Percentiles rank a stretch among this genome's conserved stretches.
Evolutionary conservation across 2,888 invertebrate genomes (phyloP).

Genomic region (Bembecia ichneumoniformis): DNA sequence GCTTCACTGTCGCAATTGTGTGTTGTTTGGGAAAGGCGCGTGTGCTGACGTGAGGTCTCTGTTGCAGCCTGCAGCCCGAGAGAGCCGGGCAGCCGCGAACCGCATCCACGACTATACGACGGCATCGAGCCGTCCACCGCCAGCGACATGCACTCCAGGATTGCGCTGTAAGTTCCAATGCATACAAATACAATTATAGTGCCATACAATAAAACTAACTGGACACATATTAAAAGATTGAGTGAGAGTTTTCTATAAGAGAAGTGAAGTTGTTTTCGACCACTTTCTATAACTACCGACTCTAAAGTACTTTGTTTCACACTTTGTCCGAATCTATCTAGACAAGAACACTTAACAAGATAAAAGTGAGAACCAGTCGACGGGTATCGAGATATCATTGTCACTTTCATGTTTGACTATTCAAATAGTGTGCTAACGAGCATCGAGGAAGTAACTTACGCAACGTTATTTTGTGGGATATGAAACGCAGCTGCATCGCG

Average conservation of each 20-base stretch:
- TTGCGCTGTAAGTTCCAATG: conserved; percentile 56
- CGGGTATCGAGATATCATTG: conserved; percentile 16
- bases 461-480: conserved; percentile 24
- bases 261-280: conserved; percentile 21
- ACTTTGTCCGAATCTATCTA: conserved; percentile 1
- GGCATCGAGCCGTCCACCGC: conserved; percentile 14
- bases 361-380: conserved; percentile 25
- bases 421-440: conserved; percentile 17
- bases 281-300: conserved; percentile 47
- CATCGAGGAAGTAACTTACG: conserved; percentile 15
- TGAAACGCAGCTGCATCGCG: conserved; percentile 11
- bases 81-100: conserved; percentile 38
- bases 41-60: conserved; percentile 62
- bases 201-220: neutral
- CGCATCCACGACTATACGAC: conserved; percentile 17
- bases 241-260: too few species aligned
- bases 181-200: conserved; percentile 1
- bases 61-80: conserved; percentile 60
- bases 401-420: conserved; percentile 44
- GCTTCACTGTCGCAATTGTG: conserved; percentile 65
- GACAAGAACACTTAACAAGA: conserved; percentile 10
- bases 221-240: neutral
- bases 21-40: conserved; percentile 65
- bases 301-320: conserved; percentile 21
- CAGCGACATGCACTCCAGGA: conserved; percentile 49